Evolutionary conservation across 2,888 invertebrate genomes (phyloP).

Genomic region (Pammene fasciana): DNA sequence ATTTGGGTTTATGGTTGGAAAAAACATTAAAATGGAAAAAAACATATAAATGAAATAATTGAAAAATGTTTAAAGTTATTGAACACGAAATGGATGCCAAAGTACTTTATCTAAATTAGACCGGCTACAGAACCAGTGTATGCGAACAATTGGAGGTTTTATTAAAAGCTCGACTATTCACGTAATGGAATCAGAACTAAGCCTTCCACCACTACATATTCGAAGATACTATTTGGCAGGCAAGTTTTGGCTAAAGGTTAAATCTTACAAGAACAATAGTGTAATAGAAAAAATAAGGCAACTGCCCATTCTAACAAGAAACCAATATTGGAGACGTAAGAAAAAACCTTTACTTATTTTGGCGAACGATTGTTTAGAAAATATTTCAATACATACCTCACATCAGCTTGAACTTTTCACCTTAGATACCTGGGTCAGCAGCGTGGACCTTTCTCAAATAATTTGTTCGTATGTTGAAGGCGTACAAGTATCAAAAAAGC

Average conservation of each 20-base stretch:
- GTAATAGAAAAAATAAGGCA: neutral
- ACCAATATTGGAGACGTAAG: conserved; percentile 1
- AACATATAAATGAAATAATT: neutral
- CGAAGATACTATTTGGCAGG: neutral
- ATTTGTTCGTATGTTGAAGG: neutral
- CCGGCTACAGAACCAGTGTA: conserved; percentile 14
- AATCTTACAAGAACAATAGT: neutral
- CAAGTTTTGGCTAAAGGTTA: conserved; percentile 4
- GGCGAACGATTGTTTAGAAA: neutral
- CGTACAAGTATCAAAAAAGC: neutral
- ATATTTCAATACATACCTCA: neutral
- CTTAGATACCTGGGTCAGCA: conserved; percentile 12
- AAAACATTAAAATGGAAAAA: conserved; percentile 25
- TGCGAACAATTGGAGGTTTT: conserved; percentile 17
- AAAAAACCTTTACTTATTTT: neutral
- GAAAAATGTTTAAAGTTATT: conserved; percentile 41
- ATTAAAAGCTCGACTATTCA: conserved; percentile 6
- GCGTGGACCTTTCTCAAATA: neutral
- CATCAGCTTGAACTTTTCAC: conserved; percentile 1
- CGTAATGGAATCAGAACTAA: conserved; percentile 16
- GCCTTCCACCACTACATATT: neutral
- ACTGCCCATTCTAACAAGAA: neutral
- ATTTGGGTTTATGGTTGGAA: conserved; percentile 42
- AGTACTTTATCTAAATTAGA: conserved; percentile 18
- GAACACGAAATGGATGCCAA: conserved; percentile 12